phyloP scores from a whole-genome alignment of 2,888 invertebrate genomes.

The Emmelina monodactyla region DNA sequence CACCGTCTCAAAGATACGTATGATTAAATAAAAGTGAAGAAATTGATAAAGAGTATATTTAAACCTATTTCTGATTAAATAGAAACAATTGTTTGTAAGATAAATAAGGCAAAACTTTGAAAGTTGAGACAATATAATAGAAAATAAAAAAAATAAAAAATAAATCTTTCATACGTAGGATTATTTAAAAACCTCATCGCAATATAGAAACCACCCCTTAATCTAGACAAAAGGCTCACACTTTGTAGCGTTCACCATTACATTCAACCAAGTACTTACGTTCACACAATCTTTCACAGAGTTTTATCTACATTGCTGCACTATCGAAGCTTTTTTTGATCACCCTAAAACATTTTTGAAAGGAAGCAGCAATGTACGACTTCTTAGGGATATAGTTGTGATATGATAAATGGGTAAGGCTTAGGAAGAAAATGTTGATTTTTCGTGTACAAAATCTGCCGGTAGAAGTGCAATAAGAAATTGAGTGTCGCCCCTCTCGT shows the following conservation, averaged over 20 bases:
- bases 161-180: too few species aligned
- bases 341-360: neutral
- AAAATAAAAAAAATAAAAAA: too few species aligned
- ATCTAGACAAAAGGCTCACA: constrained; percentile 61
- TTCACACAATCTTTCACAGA: constrained; percentile 17
- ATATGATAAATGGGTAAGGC: constrained; percentile 19
- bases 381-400: neutral
- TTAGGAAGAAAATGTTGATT: constrained; percentile 46
- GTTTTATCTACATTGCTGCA: constrained; percentile 25
- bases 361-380: constrained; percentile 21
- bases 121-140: too few species aligned
- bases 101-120: too few species aligned
- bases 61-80: too few species aligned
- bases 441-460: constrained; percentile 34
- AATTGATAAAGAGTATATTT: too few species aligned
- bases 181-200: too few species aligned
- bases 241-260: constrained; percentile 62
- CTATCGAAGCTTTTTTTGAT: constrained; percentile 1
- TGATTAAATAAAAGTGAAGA: too few species aligned
- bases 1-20: too few species aligned
- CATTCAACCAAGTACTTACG: constrained; percentile 31
- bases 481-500: constrained; percentile 24
- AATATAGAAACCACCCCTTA: constrained; percentile 34
- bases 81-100: too few species aligned
- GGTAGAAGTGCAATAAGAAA: constrained; percentile 44